Evolutionary conservation across 2,113 vertebrate species (phyloP), one percentile per base, ranked within the genome.

Genomic region (Percina caprodes): DNA sequence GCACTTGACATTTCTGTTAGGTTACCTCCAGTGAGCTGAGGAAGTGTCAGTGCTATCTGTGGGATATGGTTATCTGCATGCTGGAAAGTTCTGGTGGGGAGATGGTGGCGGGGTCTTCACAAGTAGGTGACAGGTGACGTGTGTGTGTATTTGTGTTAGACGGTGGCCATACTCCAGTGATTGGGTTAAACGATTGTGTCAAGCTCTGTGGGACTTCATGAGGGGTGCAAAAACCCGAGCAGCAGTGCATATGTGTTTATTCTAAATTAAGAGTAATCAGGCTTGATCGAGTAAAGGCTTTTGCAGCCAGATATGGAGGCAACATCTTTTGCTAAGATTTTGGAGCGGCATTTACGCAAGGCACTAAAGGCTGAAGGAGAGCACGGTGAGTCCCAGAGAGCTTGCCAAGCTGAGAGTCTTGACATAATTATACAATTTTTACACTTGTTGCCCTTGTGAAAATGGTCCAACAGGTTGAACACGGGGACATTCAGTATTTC

Each of bases 301-400:
- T 61, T 33, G 2, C 23, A 14, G 42, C 13, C 61, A 67, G 62
- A 56, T 39, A 90, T 92, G 92, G 93, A 93, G 35, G 13, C 48
- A 1, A 1, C 11, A 3, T 85, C 88, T 58, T 87, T 94, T 69
- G 90, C 86, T 42, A 87, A 78, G 86, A 90, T 92, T 79, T 83
- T 94, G 88, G 92, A 92, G 76, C 87, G 69, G 49, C 89, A 45
- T 26, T 73, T 94, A 14, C 88, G 90, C 14, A 92, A 79, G 76
- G 89, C 74, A 14, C 49, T 93, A 24, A 93, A 93, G 45, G 58
- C 79, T 30, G 80, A 80, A 24, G 62, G 1, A 51, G 52, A 78
- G 39, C n/a, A 60, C 15, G 92, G 93, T 94, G 79, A 94, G 93
- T 94, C 24, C n/a, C 42, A 68, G 42, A 66, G 58, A 71, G 80